Evolutionary conservation across 2,113 vertebrate species (phyloP), one percentile per base, ranked within the genome.

Genomic region (Stigmatopora nigra): DNA sequence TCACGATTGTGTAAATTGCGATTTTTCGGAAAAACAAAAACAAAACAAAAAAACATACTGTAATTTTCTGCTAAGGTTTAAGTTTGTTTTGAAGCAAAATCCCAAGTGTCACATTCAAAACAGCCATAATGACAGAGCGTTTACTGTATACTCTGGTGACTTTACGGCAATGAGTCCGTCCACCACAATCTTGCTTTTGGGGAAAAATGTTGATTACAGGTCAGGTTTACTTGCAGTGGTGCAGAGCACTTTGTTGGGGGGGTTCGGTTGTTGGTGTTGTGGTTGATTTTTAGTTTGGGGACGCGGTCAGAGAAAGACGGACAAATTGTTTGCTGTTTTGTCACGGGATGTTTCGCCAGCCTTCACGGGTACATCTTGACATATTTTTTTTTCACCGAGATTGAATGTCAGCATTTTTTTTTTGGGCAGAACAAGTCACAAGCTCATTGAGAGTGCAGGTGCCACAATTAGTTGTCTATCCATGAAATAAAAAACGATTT

Each of bases 161-260:
- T 86, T 77, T 81, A 68, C 65, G 62, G 63, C 52, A 49, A 57
- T 65, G 71, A 22, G 20, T 68, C 57, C 61, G 57, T 52, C 67
- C 63, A 20, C 58, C 17, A 17, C 57, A 60, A 44, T 78, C 64
- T 73, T 77, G 72, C 64, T 57, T 64, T 61, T 76, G 53, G 65
- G 20, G 65, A 3, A 4, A 69, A 82, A 80, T 83, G 74, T 79
- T 83, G 80, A 87, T 87, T 82, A 86, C 51, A 86, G 84, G 72
- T 71, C 66, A 0, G 31, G 70, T 77, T 70, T 78, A 73, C 67
- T 58, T 71, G 76, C 63, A 76, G 65, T 65, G 53, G 61, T 17
- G 59, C 44, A 14, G 53, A 14, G 52, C 19, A 22, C 22, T 31
- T 53, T 11, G 19, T 55, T 55, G 52, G 4, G 0, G 20, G 64